Conservation (phyloP, 2,888 invertebrate species). For the Zele albiditarsus region DNA sequence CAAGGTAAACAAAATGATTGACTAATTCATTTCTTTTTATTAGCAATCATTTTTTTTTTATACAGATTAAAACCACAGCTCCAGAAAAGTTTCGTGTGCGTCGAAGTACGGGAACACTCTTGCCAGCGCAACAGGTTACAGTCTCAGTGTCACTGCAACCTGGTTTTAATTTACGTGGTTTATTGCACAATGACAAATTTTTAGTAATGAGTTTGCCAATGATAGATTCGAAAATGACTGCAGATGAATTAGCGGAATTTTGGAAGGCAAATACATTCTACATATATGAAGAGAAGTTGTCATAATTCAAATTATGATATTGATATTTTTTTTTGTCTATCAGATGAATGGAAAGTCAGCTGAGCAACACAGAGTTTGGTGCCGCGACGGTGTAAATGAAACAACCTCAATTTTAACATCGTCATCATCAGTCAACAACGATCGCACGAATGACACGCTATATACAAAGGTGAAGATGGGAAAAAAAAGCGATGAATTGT, state of each 20-base stretch:
- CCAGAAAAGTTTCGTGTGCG: constrained; percentile 96
- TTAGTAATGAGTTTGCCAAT: constrained; percentile 88
- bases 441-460: constrained; percentile 62
- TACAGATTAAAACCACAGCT: constrained; percentile 93
- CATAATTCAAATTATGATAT: neutral
- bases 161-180: constrained; percentile 80
- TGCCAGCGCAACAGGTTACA: constrained; percentile 78
- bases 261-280: constrained; percentile 78
- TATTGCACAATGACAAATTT: constrained; percentile 86
- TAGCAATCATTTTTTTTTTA: neutral
- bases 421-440: constrained; percentile 52
- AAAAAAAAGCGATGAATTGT: neutral
- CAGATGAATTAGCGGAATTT: constrained; percentile 80
- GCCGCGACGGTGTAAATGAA: constrained; percentile 74
- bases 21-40: constrained; percentile 41
- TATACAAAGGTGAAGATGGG: constrained; percentile 62
- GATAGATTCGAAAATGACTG: constrained; percentile 75
- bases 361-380: constrained; percentile 83
- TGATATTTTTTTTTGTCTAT: constrained; percentile 29
- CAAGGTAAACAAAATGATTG: constrained; percentile 75
- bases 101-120: constrained; percentile 87
- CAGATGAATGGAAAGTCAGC: constrained; percentile 76
- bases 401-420: constrained; percentile 57
- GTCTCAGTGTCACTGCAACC: constrained; percentile 85
- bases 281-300: neutral